These are phyloP conservation scores for Nesometra sesokonis DNA, from an alignment of 35 echinoderm and acorn worm genomes.

Conservation along the genomic window DNA sequence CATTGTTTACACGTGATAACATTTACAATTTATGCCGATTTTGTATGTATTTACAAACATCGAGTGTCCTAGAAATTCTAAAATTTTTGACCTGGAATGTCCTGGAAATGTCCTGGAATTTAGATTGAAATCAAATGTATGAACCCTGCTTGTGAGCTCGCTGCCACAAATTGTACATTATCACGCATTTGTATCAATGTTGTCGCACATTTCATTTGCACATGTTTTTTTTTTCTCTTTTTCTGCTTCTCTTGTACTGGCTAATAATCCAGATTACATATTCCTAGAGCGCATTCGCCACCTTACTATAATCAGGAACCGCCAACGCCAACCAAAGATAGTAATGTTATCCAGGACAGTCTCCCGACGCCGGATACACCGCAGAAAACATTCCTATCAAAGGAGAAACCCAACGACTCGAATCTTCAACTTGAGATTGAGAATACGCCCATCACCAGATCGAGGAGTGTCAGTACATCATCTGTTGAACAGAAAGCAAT, in stretches of 20 bases:
- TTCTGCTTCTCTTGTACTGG: not conserved
- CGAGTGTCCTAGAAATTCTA: too few species aligned
- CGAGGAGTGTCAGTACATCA: not conserved
- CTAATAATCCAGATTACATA: slow-evolving; percentile 6
- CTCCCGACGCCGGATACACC: slow-evolving; percentile 37
- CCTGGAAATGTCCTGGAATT: too few species aligned
- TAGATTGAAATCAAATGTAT: too few species aligned
- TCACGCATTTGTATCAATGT: not conserved
- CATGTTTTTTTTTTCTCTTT: not conserved
- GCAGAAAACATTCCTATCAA: slow-evolving; percentile 25
- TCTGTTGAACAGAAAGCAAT: slow-evolving; percentile 20
- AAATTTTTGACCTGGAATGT: too few species aligned
- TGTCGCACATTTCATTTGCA: not conserved
- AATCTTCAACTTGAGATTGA: slow-evolving; percentile 71
- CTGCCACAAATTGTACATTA: not conserved
- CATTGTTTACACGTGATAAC: too few species aligned
- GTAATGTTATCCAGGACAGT: slow-evolving; percentile 2
- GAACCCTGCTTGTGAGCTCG: too few species aligned
- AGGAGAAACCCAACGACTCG: slow-evolving; percentile 47
- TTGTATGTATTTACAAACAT: too few species aligned
- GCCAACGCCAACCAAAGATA: slow-evolving; percentile 42
- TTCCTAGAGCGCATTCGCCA: not conserved
- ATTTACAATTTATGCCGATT: too few species aligned
- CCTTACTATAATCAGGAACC: slow-evolving; percentile 19
- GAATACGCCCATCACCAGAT: slow-evolving; percentile 26